A percentile compares a stretch with the other conserved stretches of the same genome.
Conservation (phyloP, 2,888 invertebrate genomes). For the Drosophila austrosaltans region DNA sequence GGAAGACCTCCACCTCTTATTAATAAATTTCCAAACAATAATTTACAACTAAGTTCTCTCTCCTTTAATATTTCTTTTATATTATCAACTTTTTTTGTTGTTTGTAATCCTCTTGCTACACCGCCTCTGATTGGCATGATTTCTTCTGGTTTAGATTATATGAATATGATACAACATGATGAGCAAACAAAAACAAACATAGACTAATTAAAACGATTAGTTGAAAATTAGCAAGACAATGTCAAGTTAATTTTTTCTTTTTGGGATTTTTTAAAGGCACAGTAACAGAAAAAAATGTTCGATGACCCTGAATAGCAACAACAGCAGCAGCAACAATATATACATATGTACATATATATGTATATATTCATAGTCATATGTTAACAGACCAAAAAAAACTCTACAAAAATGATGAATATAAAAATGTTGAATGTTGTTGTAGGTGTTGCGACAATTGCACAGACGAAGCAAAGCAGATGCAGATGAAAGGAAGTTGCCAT, state of each 20-base stretch:
- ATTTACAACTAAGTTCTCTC: constrained; percentile 4
- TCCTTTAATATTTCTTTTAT: background rate
- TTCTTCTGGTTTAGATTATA: constrained; percentile 38
- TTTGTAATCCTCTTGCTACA: background rate
- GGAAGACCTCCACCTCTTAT: too few species aligned
- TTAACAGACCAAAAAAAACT: constrained; percentile 6
- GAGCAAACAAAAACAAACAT: constrained; percentile 41
- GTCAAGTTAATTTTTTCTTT: constrained; percentile 50
- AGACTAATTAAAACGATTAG: constrained; percentile 66
- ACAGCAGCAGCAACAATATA: constrained; percentile 40
- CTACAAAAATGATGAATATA: background rate
- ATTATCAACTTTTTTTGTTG: constrained; percentile 24
- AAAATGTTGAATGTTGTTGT: constrained; percentile 39
- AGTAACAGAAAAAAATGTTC: constrained; percentile 1
- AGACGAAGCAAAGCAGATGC: constrained; percentile 41
- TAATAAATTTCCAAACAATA: background rate
- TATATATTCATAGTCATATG: background rate
- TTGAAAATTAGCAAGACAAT: constrained; percentile 63
- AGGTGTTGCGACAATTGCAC: constrained; percentile 66
- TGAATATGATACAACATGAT: constrained; percentile 41
- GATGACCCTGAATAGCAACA: constrained; percentile 20
- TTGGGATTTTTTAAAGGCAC: background rate
- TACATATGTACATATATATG: background rate
- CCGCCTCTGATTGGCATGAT: constrained; percentile 5
- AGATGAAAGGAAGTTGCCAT: constrained; percentile 67